Base-by-base conservation (phyloP, 1,140 invertebrate genomes). In the Arctopsyche grandis region DNA sequence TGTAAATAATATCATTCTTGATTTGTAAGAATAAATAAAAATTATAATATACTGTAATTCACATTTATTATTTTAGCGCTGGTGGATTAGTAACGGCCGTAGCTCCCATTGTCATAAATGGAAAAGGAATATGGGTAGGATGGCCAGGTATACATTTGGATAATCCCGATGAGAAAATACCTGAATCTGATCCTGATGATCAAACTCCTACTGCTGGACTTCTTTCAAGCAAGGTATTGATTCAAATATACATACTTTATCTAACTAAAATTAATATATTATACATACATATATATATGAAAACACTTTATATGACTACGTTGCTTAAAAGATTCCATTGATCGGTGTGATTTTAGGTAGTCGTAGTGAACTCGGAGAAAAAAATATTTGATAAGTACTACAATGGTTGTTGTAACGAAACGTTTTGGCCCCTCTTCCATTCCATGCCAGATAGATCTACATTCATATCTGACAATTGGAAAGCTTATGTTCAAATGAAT, bases 341-440 rank as follows among this genome's bases (percentile, higher is more conserved):
- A n/a, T n/a, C n/a, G n/a, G n/a, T n/a, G n/a, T n/a, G n/a, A n/a
- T 52, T 66, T 52, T 26, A 96, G 94, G 94, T 96, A 44, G 92
- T 96, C 0, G 91, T 94, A 0, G 95, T 97, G 1, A 91, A 92
- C 83, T 90, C 95, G 0, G 92, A 95, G 38, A 90, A 92, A 1
- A 89, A 89, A 69, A 87, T 93, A 75, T 96, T 96, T 83, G 93
- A 96, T 83, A 92, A 92, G 24, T 97, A 96, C 85, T 97, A 97
- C 88, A 97, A 97, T 88, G 95, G 95, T 0, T 96, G 95, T 85
- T 97, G 95, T 85, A 97, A 97, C 85, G 95, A 93, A 4, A 96
- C 94, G 0, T 96, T 97, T 84, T 97, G 96, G 96, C 96, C 96
- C 0, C 87, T 97, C 1, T 97, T 97, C 84, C 96, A 97, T 84